phyloP scores from a whole-genome alignment of 2,113 vertebrate genomes.

The Oreochromis tanganicae region DNA sequence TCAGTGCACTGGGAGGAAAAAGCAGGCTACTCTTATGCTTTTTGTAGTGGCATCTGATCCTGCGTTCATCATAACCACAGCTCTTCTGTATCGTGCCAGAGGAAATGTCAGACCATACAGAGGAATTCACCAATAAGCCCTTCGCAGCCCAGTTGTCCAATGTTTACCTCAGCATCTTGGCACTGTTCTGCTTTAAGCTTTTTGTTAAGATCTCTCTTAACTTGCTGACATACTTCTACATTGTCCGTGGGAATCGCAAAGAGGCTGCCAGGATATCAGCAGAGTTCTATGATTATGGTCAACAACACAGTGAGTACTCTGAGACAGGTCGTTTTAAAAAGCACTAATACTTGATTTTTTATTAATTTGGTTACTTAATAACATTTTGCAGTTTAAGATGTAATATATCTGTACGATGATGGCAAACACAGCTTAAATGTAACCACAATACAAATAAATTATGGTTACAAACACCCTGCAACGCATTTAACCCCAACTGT shows the following conservation, averaged over 20 bases:
- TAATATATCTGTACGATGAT: background rate
- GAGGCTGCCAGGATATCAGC: slow-evolving; percentile 94
- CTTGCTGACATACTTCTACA: slow-evolving; percentile 93
- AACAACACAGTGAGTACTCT: slow-evolving; percentile 81
- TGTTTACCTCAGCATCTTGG: slow-evolving; percentile 95
- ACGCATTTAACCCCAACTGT: background rate
- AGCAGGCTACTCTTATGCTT: slow-evolving; percentile 58
- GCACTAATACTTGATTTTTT: background rate
- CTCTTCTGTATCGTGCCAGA: slow-evolving; percentile 18
- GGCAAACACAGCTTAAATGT: background rate
- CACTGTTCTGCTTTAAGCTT: slow-evolving; percentile 96
- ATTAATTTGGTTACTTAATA: background rate
- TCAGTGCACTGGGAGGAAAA: slow-evolving; percentile 22
- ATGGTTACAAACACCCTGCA: background rate
- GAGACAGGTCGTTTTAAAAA: background rate
- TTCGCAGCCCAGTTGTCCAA: slow-evolving; percentile 88
- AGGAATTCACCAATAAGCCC: slow-evolving; percentile 69
- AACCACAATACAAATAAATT: background rate
- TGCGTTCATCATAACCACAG: slow-evolving; percentile 62
- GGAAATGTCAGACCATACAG: slow-evolving; percentile 58
- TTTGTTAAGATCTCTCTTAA: slow-evolving; percentile 96
- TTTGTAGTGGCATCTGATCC: slow-evolving; percentile 73
- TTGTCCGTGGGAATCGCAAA: slow-evolving; percentile 92
- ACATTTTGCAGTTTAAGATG: background rate
- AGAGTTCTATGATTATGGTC: slow-evolving; percentile 89